phyloP scores from a whole-genome alignment of 2,888 invertebrate genomes.

The Sicus ferrugineus region DNA sequence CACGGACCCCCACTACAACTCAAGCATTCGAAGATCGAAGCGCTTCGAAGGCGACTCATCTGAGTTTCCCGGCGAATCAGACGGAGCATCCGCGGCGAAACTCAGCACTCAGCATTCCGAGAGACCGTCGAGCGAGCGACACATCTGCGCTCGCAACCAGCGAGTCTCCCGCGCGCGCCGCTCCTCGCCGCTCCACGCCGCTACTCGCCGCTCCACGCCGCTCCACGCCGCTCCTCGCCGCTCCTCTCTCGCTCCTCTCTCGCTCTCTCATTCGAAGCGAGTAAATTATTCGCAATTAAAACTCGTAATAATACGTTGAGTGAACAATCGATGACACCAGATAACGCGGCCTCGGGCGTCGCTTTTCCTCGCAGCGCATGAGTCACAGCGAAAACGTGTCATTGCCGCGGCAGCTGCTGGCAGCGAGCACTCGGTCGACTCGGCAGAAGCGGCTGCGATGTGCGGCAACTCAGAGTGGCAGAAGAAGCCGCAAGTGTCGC shows the following conservation, averaged over 20 bases:
- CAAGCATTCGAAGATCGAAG: no score
- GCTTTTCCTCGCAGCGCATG: slow-evolving; percentile 45
- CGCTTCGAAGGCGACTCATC: no score
- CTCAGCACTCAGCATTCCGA: no score
- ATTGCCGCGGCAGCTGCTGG: slow-evolving; percentile 4
- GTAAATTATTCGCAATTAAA: slow-evolving; percentile 29
- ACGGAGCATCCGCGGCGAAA: no score
- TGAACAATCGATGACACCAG: slow-evolving; percentile 43
- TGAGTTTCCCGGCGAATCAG: no score
- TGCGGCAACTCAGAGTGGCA: neutral
- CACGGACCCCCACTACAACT: no score
- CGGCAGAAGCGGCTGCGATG: no score
- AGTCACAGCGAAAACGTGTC: slow-evolving; percentile 45
- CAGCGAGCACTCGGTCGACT: neutral
- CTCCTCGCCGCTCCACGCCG: no score
- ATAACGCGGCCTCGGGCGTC: slow-evolving; percentile 43
- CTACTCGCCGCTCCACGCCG: neutral
- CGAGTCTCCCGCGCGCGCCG: no score
- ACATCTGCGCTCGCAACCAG: no score
- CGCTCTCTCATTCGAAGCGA: slow-evolving; percentile 18
- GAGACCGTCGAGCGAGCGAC: no score
- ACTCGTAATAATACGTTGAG: slow-evolving; percentile 26
- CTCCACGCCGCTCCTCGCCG: neutral
- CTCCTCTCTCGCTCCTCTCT: neutral
- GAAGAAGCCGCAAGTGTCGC: neutral